Base-by-base conservation (phyloP, 2,888 invertebrate genomes). In the Pelosia muscerda region DNA sequence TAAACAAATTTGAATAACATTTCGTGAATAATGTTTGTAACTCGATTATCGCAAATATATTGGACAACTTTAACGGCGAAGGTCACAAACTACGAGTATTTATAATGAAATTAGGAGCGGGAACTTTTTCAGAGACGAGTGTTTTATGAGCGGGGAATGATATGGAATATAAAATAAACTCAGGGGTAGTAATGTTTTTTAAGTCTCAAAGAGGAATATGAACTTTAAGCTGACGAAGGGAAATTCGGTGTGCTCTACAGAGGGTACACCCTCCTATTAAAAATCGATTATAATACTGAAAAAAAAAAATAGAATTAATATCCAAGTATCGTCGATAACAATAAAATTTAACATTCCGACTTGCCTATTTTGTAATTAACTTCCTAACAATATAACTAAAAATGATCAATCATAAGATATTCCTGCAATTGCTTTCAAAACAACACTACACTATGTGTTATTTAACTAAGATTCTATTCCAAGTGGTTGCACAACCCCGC, bases 31-130 rank as follows among this genome's bases (percentile, higher is more conserved):
- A 68, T 64, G 66, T 68, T 74, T n/a, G 68, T 76, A 78, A 76
- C 68, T 77, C 56, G 54, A 71, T 77, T 77, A 59, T 54, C 31
- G 65, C 53, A 63, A 68, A 77, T 77, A 71, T 66, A 77, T 77
- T 73, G 67, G 57, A 53, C 34, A 75, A 75, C 69, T 73, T 75
- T 34, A 25, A 57, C 58, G 63, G 59, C 60, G 55, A 67, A 76
- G 78, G 74, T 78, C 78, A 76, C 67, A 68, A 68, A 73, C 76
- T 78, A n/a, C n/a, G n/a, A n/a, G n/a, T n/a, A 73, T 70, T 77
- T 69, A 67, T 70, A 71, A 77, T 73, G 26, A 55, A 77, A 73
- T 77, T 77, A 77, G 55, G 63, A 13, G 53, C 23, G 53, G n/a
- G n/a, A 42, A 49, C 26, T 49, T 61, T 42, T 11, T 49, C 19